Conservation (phyloP, 2,797 vertebrate species). For the Pangasius larnaudii region DNA sequence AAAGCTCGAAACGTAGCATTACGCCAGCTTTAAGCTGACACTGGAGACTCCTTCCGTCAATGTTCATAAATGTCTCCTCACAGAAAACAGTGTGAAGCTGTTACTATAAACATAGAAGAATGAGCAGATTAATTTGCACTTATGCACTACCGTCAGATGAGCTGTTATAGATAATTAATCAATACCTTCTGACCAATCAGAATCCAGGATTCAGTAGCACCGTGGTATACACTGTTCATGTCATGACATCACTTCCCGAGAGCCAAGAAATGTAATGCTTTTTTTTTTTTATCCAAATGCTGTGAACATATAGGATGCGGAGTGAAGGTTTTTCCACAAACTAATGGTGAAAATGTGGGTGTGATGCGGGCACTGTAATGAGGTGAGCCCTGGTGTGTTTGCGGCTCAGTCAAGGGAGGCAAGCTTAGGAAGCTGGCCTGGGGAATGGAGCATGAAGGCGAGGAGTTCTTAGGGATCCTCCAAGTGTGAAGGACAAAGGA, state of each 20-base stretch:
- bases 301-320: background rate
- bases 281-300: too few species aligned
- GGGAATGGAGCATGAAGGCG: constrained; percentile 64
- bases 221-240: background rate
- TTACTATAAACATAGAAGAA: background rate
- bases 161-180: background rate
- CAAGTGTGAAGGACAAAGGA: constrained; percentile 88
- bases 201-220: background rate
- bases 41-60: constrained; percentile 11
- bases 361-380: constrained; percentile 51
- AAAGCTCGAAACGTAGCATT: background rate
- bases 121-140: background rate
- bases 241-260: too few species aligned
- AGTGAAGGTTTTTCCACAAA: background rate
- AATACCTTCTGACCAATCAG: background rate
- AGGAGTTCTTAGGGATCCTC: constrained; percentile 82
- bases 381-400: constrained; percentile 74
- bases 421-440: constrained; percentile 70
- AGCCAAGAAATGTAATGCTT: background rate
- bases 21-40: background rate
- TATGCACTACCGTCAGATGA: background rate
- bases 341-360: constrained; percentile 37
- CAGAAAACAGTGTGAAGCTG: background rate
- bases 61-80: background rate
- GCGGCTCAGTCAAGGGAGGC: constrained; percentile 77